Evolutionary conservation across 2,888 invertebrate species (phyloP), one percentile per base, ranked within the genome.

Genomic region (Hesperia comma): DNA sequence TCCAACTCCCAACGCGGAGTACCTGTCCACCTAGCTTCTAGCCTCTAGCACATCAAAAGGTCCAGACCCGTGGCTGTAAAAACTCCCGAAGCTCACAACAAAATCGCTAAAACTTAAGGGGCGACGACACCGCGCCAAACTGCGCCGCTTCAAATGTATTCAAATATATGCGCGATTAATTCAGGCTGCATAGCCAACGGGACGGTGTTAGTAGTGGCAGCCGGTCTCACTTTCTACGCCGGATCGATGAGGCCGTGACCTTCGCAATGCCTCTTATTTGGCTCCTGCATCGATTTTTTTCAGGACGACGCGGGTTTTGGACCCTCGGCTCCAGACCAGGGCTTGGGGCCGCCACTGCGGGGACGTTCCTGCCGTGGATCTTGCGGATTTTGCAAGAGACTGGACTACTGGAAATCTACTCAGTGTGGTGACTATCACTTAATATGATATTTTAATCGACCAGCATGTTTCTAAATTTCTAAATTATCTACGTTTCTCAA

Each of bases 151-250:
- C 75, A 85, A 85, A 85, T 86, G 82, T 86, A 93, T 93, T 93
- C 93, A 93, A 93, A 93, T 93, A 88, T 93, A 93, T 93, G 93
- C 93, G 92, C 92, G 93, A 93, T 93, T 93, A 93, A 93, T 93
- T 93, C 93, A 92, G 92, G 81, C 88, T 89, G 93, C 93, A 93
- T 93, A 91, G 92, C 91, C 92, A 87, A 76, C 89, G 91, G 92
- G 86, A 90, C 91, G 90, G 92, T 92, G 92, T 92, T 91, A 92
- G 90, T 92, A 91, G 92, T 92, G 88, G 88, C 91, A 86, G 87
- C 86, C 86, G 84, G 89, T 90, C 92, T 92, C 92, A 90, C 92
- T 92, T 92, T 92, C 92, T 90, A 89, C 90, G 86, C 76, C 85
- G 89, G 91, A 92, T 92, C 92, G 92, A 92, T 92, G 90, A 81